Conservation (phyloP, 1,140 invertebrate genomes). For the Holcopasites calliopsidis region DNA sequence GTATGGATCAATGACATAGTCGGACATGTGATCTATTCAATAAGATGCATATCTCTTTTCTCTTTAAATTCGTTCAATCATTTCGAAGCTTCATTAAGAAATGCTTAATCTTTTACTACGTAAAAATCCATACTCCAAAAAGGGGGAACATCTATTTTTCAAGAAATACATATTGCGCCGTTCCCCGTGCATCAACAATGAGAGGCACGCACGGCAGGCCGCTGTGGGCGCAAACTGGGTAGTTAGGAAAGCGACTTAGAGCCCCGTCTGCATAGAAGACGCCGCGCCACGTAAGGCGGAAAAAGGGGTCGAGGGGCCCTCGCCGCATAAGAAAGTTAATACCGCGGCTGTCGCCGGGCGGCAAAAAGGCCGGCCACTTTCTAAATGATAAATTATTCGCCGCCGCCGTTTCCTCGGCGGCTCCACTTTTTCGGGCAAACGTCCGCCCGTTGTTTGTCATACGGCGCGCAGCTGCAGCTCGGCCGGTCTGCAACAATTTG, state of each 20-base stretch:
- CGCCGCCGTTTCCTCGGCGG: conserved; percentile 37
- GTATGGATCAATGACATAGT: no score
- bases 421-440: not conserved
- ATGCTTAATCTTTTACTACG: no score
- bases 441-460: not conserved
- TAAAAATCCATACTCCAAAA: no score
- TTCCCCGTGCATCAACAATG: not conserved
- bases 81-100: no score
- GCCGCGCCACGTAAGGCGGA: conserved; percentile 35
- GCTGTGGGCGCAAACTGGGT: conserved; percentile 25
- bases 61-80: no score
- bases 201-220: not conserved
- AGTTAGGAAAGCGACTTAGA: conserved; percentile 17
- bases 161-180: no score
- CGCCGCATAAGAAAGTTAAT: conserved; percentile 60
- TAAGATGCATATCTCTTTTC: no score
- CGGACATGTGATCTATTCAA: no score
- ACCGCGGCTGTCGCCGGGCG: conserved; percentile 34
- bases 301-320: conserved; percentile 52
- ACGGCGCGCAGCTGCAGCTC: not conserved
- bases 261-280: conserved; percentile 4
- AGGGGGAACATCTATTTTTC: no score
- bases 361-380: conserved; percentile 48
- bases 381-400: conserved; percentile 59
- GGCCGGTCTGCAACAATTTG: conserved; percentile 4